phyloP scores from a whole-genome alignment of 2,113 vertebrate genomes.

The Ia io region DNA sequence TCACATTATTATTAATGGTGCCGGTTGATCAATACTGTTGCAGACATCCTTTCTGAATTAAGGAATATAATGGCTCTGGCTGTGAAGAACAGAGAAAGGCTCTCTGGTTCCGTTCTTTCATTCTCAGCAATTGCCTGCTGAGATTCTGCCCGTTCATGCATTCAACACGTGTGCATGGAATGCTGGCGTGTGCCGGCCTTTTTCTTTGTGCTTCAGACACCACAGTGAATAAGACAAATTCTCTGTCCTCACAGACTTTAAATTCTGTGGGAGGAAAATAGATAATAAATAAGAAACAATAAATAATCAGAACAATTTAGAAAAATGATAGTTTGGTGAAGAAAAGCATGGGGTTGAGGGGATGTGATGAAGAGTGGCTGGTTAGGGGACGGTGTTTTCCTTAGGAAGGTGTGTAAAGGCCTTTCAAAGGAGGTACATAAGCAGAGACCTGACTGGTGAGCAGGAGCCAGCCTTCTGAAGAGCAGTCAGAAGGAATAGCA shows the following conservation, averaged over 20 bases:
- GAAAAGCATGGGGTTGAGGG: not conserved
- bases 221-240: too few relatives aligned
- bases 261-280: not conserved
- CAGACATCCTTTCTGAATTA: not conserved
- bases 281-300: not conserved
- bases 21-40: not conserved
- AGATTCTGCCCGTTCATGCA: fast-evolving
- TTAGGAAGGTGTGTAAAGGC: not conserved
- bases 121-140: not conserved
- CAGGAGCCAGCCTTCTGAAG: not conserved
- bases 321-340: not conserved
- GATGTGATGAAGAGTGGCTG: not conserved
- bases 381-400: not conserved
- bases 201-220: not conserved
- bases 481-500: not conserved
- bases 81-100: not conserved
- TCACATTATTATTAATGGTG: not conserved
- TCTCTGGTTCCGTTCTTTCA: not conserved
- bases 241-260: not conserved
- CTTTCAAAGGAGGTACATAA: not conserved
- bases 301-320: not conserved
- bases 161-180: fast-evolving
- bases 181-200: fast-evolving
- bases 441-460: not conserved
- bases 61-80: not conserved